Conservation (phyloP, 2,113 vertebrate genomes). For the Tragulus kanchil region DNA sequence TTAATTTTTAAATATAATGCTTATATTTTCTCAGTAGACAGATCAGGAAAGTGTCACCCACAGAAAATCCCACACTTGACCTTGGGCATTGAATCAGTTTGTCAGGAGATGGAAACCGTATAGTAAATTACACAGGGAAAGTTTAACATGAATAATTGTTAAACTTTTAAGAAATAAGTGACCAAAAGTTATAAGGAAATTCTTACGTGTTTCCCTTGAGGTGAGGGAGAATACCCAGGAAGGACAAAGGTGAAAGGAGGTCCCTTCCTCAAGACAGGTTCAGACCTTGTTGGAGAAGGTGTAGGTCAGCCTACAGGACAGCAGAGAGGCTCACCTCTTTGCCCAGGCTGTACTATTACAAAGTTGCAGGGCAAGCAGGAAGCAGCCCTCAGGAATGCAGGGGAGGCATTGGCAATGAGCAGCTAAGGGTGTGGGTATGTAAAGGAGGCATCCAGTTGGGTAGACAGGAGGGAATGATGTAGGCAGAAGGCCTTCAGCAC, state of each 20-base stretch:
- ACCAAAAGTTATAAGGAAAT: background rate
- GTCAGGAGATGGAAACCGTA: background rate
- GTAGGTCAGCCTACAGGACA: background rate
- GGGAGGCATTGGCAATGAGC: background rate
- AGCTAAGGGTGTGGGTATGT: background rate
- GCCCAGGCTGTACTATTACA: background rate
- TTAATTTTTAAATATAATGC: background rate
- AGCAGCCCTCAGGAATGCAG: background rate
- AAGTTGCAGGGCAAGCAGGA: background rate
- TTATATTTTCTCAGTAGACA: slow-evolving; percentile 39
- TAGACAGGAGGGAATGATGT: background rate
- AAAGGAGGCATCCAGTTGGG: background rate
- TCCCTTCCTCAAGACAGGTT: background rate
- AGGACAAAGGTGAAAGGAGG: background rate
- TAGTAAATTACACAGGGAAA: background rate
- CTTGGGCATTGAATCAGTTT: background rate
- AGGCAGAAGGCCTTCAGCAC: background rate
- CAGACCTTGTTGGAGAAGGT: background rate
- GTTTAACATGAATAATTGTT: background rate
- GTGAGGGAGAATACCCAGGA: background rate
- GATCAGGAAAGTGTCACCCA: background rate
- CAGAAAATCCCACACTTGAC: background rate
- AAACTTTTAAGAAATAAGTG: background rate
- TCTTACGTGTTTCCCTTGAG: background rate
- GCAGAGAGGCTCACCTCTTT: background rate